phyloP scores from a whole-genome alignment of 2,888 invertebrate genomes.

The Nudaria mundana region DNA sequence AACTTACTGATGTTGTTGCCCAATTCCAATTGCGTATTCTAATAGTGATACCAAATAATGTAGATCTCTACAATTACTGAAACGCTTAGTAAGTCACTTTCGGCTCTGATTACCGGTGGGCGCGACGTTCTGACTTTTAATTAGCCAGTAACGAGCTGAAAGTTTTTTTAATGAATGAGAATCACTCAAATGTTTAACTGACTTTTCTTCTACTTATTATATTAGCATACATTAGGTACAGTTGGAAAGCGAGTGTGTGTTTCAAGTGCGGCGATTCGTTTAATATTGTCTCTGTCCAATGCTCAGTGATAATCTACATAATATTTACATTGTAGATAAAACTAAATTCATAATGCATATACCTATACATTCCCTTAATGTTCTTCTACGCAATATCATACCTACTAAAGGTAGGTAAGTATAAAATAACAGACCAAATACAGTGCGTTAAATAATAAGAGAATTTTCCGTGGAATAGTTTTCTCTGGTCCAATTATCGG shows the following conservation, averaged over 20 bases:
- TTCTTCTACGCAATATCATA: slow-evolving; percentile 40
- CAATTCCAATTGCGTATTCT: slow-evolving; percentile 1
- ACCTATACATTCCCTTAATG: no score
- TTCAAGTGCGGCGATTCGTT: slow-evolving; percentile 24
- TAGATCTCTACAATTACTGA: slow-evolving; percentile 12
- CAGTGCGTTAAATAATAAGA: no score
- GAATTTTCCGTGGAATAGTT: no score
- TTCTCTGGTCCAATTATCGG: no score
- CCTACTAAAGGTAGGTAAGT: no score
- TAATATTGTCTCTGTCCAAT: slow-evolving; percentile 32
- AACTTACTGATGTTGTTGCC: neutral
- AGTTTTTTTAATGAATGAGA: slow-evolving; percentile 66
- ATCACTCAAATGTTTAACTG: slow-evolving; percentile 49
- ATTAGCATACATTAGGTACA: slow-evolving; percentile 35
- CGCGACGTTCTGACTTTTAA: slow-evolving; percentile 57
- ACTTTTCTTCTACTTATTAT: slow-evolving; percentile 53
- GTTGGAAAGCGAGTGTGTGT: slow-evolving; percentile 62
- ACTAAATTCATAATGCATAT: no score
- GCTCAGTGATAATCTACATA: no score
- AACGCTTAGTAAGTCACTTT: slow-evolving; percentile 51
- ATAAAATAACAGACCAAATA: no score
- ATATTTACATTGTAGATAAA: no score
- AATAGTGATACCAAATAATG: neutral
- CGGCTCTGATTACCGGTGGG: slow-evolving; percentile 56
- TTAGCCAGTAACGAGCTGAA: slow-evolving; percentile 63